A percentile compares a stretch with the other conserved stretches of the same genome.
Evolutionary conservation across 2,113 vertebrate genomes (phyloP).

Genomic region (Oncorhynchus keta): DNA sequence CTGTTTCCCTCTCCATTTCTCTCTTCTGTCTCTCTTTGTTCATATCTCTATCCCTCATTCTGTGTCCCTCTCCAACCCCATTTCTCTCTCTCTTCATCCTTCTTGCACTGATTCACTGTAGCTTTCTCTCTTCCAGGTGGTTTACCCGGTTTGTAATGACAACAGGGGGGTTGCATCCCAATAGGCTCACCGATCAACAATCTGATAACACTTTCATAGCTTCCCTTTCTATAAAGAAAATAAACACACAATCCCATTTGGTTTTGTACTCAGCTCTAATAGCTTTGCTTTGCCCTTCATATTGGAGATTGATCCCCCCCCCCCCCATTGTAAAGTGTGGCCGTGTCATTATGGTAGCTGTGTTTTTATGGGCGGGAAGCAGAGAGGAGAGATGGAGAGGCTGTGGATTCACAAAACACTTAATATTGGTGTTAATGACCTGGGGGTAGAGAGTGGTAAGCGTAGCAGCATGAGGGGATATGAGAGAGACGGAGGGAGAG

Average conservation of each 20-base stretch:
- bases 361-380: conserved; percentile 51
- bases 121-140: too few species aligned
- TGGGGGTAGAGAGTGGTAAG: conserved; percentile 19
- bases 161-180: too few species aligned
- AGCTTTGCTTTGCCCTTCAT: conserved; percentile 51
- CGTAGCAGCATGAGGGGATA: not conserved
- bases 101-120: not conserved
- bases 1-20: conserved; percentile 7
- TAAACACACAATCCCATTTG: conserved; percentile 21
- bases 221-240: conserved; percentile 30
- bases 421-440: conserved; percentile 71
- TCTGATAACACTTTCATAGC: too few species aligned
- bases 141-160: too few species aligned
- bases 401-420: conserved; percentile 56
- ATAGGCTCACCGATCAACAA: too few species aligned
- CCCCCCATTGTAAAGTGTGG: conserved; percentile 4
- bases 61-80: too few species aligned
- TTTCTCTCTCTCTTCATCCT: not conserved
- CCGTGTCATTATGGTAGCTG: conserved; percentile 54
- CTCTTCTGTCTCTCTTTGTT: too few species aligned
- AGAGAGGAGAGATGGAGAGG: conserved; percentile 37
- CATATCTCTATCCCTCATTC: too few species aligned
- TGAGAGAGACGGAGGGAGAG: not conserved
- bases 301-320: conserved; percentile 33
- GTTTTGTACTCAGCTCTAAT: conserved; percentile 39